These are phyloP conservation scores for Oryzias curvinotus DNA, from an alignment of 2,113 vertebrate species.

Conservation along the genomic window DNA sequence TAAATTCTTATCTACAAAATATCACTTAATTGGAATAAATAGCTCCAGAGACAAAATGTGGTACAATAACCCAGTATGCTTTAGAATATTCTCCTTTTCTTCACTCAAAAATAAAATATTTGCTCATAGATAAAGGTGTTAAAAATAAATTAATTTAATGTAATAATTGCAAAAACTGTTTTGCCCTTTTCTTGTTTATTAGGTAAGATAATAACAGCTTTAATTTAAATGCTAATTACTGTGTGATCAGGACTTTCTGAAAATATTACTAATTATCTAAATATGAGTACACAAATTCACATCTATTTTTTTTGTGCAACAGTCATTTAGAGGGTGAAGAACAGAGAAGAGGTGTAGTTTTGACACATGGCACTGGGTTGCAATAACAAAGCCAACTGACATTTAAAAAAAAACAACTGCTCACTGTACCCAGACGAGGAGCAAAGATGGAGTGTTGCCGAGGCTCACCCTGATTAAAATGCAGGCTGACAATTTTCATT, in stretches of 20 bases:
- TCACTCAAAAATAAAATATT: too few relatives aligned
- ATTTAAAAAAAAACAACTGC: background rate
- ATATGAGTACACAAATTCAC: too few relatives aligned
- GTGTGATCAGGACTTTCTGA: background rate
- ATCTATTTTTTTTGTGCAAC: background rate
- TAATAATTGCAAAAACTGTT: background rate
- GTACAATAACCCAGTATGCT: too few relatives aligned
- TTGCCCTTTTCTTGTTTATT: background rate
- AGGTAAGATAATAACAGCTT: background rate
- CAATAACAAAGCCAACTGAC: background rate
- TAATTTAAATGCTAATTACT: conserved; percentile 10
- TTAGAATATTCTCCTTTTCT: too few relatives aligned
- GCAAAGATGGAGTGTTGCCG: conserved; percentile 14
- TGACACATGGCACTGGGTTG: background rate
- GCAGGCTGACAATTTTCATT: conserved; percentile 16
- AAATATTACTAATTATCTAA: too few relatives aligned
- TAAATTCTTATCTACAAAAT: too few relatives aligned
- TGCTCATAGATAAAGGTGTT: too few relatives aligned
- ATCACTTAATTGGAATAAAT: too few relatives aligned
- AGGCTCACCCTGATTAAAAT: conserved; percentile 31
- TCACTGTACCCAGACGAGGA: conserved; percentile 2
- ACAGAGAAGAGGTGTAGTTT: background rate
- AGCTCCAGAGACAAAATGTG: too few relatives aligned
- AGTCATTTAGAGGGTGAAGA: background rate
- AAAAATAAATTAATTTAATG: background rate